Conservation (phyloP, 2,888 invertebrate species). For the Heliconius ethilla region DNA sequence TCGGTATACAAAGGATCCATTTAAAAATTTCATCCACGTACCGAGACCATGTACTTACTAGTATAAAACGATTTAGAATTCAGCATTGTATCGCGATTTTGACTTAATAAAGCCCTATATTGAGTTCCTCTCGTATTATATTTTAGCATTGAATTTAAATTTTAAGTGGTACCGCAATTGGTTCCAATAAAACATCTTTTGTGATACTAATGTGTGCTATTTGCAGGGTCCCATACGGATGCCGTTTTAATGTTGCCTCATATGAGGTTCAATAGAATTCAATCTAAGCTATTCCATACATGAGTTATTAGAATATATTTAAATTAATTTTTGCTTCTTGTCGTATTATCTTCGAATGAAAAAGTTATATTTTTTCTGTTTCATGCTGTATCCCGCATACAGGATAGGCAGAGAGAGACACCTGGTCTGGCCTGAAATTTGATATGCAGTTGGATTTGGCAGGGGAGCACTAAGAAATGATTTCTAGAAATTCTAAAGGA, state of each 20-base stretch:
- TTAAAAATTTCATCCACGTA: constrained; percentile 42
- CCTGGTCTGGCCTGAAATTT: too few relatives aligned
- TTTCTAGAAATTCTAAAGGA: too few relatives aligned
- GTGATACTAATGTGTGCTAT: constrained; percentile 47
- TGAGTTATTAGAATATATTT: not conserved
- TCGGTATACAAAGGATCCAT: not conserved
- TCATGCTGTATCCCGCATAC: too few relatives aligned
- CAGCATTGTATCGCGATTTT: constrained; percentile 45
- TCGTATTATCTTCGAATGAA: not conserved
- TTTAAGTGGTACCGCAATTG: constrained; percentile 49
- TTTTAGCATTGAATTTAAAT: constrained; percentile 57
- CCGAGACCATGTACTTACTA: constrained; percentile 28
- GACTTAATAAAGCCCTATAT: constrained; percentile 47
- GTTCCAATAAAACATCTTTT: constrained; percentile 51
- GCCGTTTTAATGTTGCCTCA: constrained; percentile 20
- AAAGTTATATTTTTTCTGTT: not conserved
- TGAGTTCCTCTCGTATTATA: constrained; percentile 45
- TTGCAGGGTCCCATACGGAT: constrained; percentile 34
- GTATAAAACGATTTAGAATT: constrained; percentile 44
- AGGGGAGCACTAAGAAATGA: too few relatives aligned
- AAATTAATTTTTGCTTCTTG: not conserved
- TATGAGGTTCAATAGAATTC: not conserved
- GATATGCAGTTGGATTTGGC: too few relatives aligned
- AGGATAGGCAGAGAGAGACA: too few relatives aligned
- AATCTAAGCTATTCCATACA: constrained; percentile 5